Base-by-base conservation (phyloP, 2,888 invertebrate species). In the Mesorhabditis belari region DNA sequence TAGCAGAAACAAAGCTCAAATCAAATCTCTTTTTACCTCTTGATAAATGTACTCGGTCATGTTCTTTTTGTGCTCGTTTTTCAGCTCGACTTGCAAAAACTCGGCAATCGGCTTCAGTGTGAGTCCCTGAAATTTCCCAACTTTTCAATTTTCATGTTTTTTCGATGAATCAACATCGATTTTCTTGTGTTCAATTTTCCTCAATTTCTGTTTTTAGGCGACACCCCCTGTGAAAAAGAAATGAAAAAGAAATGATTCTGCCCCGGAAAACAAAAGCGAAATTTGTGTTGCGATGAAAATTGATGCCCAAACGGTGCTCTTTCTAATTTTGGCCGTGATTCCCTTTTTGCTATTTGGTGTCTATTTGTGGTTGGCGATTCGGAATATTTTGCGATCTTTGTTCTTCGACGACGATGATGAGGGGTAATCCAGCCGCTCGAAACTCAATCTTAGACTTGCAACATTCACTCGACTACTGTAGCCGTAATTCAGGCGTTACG, bases 101-200 rank as follows among this genome's bases (percentile, higher is more conserved):
- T 90, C 91, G 24, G 96, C 95, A 66, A 96, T 86, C n/a, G 95
- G 95, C 81, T 95, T 95, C 79, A 96, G 93, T 9, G 95, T 93
- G 77, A 95, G 94, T 67, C 96, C 96, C 88, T 88, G 82, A 24
- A 82, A 58, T 26, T 50, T 25, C 17, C 23, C 57, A 4, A 17
- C 19, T 60, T 26, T 25, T 29, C 21, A 27, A 23, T 28, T 24
- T 50, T 50, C 6, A 1, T 2, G 1, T 19, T n/a, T 23, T n/a
- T 23, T 50, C 21, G 17, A 1, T 50, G 17, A 12, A 6, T 35
- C 35, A 12, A 6, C 17, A 12, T 50, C 19, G 6, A 12, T 24
- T 55, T 55, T 55, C 28, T 26, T n/a, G n/a, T n/a, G n/a, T n/a
- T n/a, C n/a, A n/a, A n/a, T n/a, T n/a, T 17, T 35, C 35, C 35